These are phyloP conservation scores for Choloepus hoffmanni DNA, from an alignment of 2,113 vertebrate species.

Conservation along the genomic window DNA sequence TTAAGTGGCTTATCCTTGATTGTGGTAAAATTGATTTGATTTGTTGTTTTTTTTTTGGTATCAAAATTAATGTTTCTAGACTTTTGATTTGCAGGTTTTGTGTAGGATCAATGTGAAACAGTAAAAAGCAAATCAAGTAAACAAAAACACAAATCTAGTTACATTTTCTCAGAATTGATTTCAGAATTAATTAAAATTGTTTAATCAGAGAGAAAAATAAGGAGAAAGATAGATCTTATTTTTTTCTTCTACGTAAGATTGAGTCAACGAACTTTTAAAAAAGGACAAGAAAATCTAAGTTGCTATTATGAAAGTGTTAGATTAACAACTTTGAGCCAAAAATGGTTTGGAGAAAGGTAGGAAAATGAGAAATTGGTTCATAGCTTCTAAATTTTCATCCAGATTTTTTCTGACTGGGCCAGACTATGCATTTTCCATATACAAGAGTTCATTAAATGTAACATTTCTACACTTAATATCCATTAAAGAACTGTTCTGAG, in stretches of 20 bases:
- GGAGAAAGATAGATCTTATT: neutral
- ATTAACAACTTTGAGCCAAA: neutral
- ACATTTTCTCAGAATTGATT: neutral
- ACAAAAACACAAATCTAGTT: neutral
- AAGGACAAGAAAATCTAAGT: neutral
- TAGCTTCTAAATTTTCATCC: neutral
- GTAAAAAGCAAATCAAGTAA: neutral
- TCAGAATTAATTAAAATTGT: neutral
- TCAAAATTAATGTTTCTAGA: neutral
- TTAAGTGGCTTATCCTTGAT: neutral
- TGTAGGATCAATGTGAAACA: neutral
- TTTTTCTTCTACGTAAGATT: neutral
- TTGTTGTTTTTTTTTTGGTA: neutral
- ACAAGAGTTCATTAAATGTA: neutral
- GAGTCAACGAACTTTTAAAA: constrained; percentile 19
- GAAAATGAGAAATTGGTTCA: neutral
- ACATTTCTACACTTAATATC: neutral
- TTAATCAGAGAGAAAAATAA: neutral
- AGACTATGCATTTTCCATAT: neutral
- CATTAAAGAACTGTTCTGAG: neutral
- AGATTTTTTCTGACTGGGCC: neutral
- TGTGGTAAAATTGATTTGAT: neutral
- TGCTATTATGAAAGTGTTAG: neutral
- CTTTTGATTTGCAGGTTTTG: constrained; percentile 5
- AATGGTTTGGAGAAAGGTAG: neutral